Conservation (phyloP, 1,140 invertebrate genomes). For the Micrasema minimum region DNA sequence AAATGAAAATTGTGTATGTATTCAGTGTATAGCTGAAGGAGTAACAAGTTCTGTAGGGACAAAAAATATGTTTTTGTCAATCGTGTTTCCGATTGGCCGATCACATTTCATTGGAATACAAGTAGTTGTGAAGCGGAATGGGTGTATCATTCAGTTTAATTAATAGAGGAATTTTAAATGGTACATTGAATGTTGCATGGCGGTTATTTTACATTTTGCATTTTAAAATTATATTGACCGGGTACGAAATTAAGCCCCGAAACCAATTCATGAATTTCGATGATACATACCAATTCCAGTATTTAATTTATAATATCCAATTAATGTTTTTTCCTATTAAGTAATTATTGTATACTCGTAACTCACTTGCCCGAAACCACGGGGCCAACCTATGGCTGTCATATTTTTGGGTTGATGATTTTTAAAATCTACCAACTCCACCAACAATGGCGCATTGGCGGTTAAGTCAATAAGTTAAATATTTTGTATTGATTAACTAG, state of each 20-base stretch:
- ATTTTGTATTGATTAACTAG: no score
- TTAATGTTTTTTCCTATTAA: no score
- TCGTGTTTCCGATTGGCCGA: conserved; percentile 45
- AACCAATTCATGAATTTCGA: not conserved
- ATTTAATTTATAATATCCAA: no score
- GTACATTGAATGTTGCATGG: conserved; percentile 3
- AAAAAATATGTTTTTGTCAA: conserved; percentile 48
- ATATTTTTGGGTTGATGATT: no score
- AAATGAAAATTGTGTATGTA: conserved; percentile 28
- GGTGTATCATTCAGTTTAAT: conserved; percentile 38
- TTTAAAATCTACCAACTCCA: no score
- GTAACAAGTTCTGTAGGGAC: conserved; percentile 24
- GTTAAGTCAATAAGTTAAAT: no score
- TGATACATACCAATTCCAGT: no score
- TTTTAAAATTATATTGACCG: conserved; percentile 28
- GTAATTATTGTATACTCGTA: no score
- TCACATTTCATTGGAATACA: conserved; percentile 34
- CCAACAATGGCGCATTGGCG: no score
- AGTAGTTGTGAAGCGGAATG: conserved; percentile 27
- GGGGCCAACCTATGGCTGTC: no score
- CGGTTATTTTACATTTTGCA: conserved; percentile 24
- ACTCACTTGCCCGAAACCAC: no score
- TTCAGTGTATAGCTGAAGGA: not conserved
- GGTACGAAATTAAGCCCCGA: not conserved
- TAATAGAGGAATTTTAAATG: conserved; percentile 33